Conservation (phyloP, 2,797 vertebrate genomes). For the Lindbergichthys nudifrons region DNA sequence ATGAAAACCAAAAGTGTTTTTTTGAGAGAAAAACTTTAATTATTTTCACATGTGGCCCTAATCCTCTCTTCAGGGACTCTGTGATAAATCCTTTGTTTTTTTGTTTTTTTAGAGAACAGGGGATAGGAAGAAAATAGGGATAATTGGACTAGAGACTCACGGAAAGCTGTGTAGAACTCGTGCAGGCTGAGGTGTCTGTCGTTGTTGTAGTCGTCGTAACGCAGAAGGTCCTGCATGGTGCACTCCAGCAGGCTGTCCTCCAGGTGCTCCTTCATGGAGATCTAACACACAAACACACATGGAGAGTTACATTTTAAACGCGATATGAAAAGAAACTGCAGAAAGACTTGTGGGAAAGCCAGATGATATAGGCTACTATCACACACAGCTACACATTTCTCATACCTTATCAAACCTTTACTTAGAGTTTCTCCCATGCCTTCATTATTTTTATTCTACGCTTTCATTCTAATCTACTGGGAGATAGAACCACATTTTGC, state of each 20-base stretch:
- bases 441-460: conserved; percentile 1
- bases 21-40: too few relatives aligned
- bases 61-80: not conserved
- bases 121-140: not conserved
- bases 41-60: too few relatives aligned
- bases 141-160: conserved; percentile 84
- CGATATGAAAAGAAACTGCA: too few relatives aligned
- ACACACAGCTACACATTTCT: not conserved
- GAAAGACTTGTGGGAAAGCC: not conserved
- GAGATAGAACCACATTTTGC: conserved; percentile 22
- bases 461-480: not conserved
- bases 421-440: not conserved
- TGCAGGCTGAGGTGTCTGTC: conserved; percentile 89
- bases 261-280: conserved; percentile 83
- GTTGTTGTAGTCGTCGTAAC: conserved; percentile 94
- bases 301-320: not conserved
- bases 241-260: conserved; percentile 88
- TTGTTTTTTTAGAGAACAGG: not conserved
- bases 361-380: conserved; percentile 8
- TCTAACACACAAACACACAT: conserved; percentile 61
- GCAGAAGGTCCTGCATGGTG: conserved; percentile 91
- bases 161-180: conserved; percentile 95
- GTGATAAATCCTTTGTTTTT: not conserved
- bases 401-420: conserved; percentile 17
- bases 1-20: too few relatives aligned